These are phyloP conservation scores for Drosophila conformis DNA, from an alignment of 2,888 invertebrate genomes.

Conservation along the genomic window DNA sequence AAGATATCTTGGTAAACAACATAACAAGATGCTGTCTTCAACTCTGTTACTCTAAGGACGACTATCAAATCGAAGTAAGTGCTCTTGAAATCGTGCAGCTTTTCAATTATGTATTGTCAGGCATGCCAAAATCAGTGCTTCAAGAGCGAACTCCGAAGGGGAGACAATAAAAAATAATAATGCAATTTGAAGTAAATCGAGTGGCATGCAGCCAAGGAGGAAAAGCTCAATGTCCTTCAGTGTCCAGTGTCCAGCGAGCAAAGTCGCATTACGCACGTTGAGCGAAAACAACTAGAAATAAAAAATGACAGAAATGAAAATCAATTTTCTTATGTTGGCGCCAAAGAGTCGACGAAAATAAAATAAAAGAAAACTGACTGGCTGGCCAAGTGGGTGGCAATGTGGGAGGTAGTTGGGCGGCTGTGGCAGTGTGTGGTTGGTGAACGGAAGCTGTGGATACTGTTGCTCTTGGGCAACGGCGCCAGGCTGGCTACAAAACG, in stretches of 20 bases:
- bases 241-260: background rate
- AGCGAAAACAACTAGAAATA: background rate
- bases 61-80: background rate
- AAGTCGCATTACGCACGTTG: background rate
- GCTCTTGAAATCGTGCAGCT: background rate
- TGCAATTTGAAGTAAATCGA: background rate
- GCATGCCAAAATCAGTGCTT: background rate
- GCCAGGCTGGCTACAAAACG: constrained; percentile 59
- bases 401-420: background rate
- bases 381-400: background rate
- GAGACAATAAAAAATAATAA: background rate
- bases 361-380: constrained; percentile 57
- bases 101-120: background rate
- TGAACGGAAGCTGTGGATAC: constrained; percentile 49
- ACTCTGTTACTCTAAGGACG: background rate
- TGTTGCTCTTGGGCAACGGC: constrained; percentile 60
- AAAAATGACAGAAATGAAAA: constrained; percentile 48
- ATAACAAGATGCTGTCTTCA: background rate
- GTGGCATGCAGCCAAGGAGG: background rate
- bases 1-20: background rate
- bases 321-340: constrained; percentile 77
- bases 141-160: background rate
- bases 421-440: constrained; percentile 1
- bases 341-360: constrained; percentile 74
- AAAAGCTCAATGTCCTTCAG: constrained; percentile 6